A percentile compares a stretch with the other conserved stretches of the same genome.
These are phyloP conservation scores for Drosophila gunungcola DNA, from an alignment of 1,140 invertebrate species.

Conservation along the genomic window DNA sequence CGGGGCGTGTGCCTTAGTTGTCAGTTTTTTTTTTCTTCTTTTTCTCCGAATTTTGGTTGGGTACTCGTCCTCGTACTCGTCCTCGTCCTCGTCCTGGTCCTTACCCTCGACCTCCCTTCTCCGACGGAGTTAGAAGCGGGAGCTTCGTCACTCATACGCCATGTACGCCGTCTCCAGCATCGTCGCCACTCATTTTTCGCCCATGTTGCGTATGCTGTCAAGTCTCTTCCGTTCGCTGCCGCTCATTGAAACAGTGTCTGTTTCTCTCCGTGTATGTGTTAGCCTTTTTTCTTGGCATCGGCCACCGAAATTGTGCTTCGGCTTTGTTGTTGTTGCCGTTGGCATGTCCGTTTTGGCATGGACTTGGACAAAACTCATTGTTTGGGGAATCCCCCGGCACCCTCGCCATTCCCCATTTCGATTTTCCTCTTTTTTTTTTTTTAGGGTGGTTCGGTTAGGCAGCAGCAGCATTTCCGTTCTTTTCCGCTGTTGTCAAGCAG, in stretches of 20 bases:
- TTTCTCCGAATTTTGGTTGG: not conserved
- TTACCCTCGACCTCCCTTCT: slow-evolving; percentile 1
- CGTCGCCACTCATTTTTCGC: slow-evolving; percentile 75
- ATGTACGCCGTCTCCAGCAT: slow-evolving; percentile 67
- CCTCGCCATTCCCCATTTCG: slow-evolving; percentile 12
- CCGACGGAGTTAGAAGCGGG: slow-evolving; percentile 23
- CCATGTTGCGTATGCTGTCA: slow-evolving; percentile 82
- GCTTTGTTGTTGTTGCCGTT: slow-evolving; percentile 64
- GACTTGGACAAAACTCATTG: slow-evolving; percentile 66
- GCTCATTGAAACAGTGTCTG: slow-evolving; percentile 32
- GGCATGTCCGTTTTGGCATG: slow-evolving; percentile 81
- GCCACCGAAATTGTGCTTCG: slow-evolving; percentile 54
- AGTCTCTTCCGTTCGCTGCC: slow-evolving; percentile 74
- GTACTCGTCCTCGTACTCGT: not conserved
- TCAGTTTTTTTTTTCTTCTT: slow-evolving; percentile 9
- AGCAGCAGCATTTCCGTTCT: slow-evolving; percentile 79
- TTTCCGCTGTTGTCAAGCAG: slow-evolving; percentile 77
- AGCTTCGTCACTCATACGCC: slow-evolving; percentile 78
- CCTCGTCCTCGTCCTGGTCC: no score
- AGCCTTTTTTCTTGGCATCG: slow-evolving; percentile 64
- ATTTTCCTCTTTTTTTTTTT: slow-evolving; percentile 20
- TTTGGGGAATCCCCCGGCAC: slow-evolving; percentile 31
- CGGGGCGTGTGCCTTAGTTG: slow-evolving; percentile 66
- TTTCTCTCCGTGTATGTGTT: slow-evolving; percentile 31
- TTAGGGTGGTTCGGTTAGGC: slow-evolving; percentile 55